Evolutionary conservation across 2,888 invertebrate genomes (phyloP).

Genomic region (Oithona nana): DNA sequence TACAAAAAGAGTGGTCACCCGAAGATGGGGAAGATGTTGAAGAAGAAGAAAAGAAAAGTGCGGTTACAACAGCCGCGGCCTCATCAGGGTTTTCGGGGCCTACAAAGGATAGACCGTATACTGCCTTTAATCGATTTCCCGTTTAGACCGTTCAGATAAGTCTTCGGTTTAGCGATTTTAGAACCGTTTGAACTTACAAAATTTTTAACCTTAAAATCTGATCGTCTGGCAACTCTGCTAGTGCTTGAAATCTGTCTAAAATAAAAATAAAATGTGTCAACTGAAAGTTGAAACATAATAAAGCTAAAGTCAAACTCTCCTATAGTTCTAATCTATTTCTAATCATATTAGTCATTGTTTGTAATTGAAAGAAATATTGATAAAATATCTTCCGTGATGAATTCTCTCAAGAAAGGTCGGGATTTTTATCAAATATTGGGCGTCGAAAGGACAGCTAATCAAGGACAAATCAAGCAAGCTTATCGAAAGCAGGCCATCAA

Average conservation of each 20-base stretch:
- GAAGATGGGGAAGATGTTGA: neutral
- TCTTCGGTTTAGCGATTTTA: neutral
- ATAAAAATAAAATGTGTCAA: neutral
- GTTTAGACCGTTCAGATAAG: conserved; percentile 1
- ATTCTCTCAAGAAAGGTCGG: conserved; percentile 9
- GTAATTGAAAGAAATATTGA: too few species aligned
- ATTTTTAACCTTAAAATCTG: neutral
- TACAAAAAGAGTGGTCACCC: conserved; percentile 25
- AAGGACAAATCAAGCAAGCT: conserved; percentile 53
- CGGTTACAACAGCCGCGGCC: neutral
- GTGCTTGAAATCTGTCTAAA: too few species aligned
- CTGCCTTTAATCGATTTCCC: conserved; percentile 16
- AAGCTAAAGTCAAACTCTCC: neutral
- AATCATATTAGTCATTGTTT: too few species aligned
- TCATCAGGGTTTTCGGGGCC: neutral
- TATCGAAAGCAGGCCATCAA: conserved; percentile 69
- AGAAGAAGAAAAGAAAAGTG: neutral
- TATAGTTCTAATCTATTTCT: too few species aligned
- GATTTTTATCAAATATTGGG: conserved; percentile 11
- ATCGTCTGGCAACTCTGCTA: too few species aligned
- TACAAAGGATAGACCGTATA: conserved; percentile 8
- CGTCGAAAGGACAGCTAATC: conserved; percentile 6
- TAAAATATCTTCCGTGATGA: too few species aligned
- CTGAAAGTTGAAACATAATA: neutral
- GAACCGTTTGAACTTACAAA: neutral